These are phyloP conservation scores for Isotomurus palustris DNA, from an alignment of 2,888 invertebrate genomes.

Conservation along the genomic window DNA sequence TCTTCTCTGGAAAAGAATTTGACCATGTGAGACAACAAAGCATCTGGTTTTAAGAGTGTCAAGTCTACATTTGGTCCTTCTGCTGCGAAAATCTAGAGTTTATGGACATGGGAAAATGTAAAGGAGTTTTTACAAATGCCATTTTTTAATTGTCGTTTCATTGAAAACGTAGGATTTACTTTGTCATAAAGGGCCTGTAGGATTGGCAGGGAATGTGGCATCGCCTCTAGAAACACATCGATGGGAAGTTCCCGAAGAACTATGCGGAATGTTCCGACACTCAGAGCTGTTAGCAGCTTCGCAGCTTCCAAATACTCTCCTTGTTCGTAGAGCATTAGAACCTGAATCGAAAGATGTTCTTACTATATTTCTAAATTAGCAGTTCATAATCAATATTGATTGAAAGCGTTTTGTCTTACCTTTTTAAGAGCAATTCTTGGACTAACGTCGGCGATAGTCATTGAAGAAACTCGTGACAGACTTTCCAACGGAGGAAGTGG, in stretches of 20 bases:
- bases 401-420: constrained; percentile 15
- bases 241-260: constrained; percentile 67
- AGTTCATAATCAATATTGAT: not conserved
- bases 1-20: constrained; percentile 58
- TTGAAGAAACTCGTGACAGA: constrained; percentile 46
- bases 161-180: constrained; percentile 27
- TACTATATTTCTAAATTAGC: not conserved
- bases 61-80: constrained; percentile 51
- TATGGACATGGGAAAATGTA: not conserved
- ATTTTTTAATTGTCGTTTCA: not conserved
- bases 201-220: constrained; percentile 81
- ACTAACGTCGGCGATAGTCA: constrained; percentile 51
- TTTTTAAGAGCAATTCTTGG: constrained; percentile 55
- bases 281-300: constrained; percentile 71
- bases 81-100: constrained; percentile 50
- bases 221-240: constrained; percentile 79
- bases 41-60: constrained; percentile 60
- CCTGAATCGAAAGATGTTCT: constrained; percentile 45
- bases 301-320: constrained; percentile 87
- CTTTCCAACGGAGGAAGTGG: constrained; percentile 38
- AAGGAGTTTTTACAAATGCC: not conserved
- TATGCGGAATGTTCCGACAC: constrained; percentile 71
- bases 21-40: constrained; percentile 80
- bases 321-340: constrained; percentile 79
- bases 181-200: constrained; percentile 72